Evolutionary conservation across 1,140 invertebrate species (phyloP), one percentile per base, ranked within the genome.

Genomic region (Penaeus indicus): DNA sequence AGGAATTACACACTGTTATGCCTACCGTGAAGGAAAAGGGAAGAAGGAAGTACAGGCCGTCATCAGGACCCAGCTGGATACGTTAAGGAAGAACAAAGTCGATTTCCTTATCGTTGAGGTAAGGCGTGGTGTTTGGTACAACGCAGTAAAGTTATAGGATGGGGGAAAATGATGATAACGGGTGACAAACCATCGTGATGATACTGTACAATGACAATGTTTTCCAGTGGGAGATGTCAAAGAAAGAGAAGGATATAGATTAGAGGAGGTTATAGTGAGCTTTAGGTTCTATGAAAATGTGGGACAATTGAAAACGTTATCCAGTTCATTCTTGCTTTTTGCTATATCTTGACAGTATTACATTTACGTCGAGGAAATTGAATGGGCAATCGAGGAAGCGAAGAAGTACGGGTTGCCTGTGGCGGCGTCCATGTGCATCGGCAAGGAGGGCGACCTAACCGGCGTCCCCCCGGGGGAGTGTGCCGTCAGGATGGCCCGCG

Each of bases 361-460:
- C 86, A 92, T 92, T 80, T 92, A 93, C 88, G 90, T 93, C 3
- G 92, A 93, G 89, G 93, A 93, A 88, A 92, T 92, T 67, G 93
- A 92, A 82, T 93, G 92, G 92, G 93, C 92, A 8, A 92, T 93
- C 83, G 92, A 93, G 81, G 92, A 92, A 2, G 92, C 91, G 72
- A 91, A 91, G 67, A 90, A 91, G 77, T 90, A 88, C 16, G 90
- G 90, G 4, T 82, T 92, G 10, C 90, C 92, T 0, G 92, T 93
- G 18, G 92, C 91, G 11, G 91, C 92, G 3, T 92, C 92, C 61
- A 92, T 93, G 92, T 93, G 92, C 87, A 93, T 93, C 54, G 93
- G 92, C 18, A 90, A 91, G 4, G 90, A 92, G 60, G 93, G 93
- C 10, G 93, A 93, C 83, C 38, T 92, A n/a, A 91, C 92, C 78